Base-by-base conservation (phyloP, 2,113 vertebrate genomes). In the Myrmophylax atrothorax region DNA sequence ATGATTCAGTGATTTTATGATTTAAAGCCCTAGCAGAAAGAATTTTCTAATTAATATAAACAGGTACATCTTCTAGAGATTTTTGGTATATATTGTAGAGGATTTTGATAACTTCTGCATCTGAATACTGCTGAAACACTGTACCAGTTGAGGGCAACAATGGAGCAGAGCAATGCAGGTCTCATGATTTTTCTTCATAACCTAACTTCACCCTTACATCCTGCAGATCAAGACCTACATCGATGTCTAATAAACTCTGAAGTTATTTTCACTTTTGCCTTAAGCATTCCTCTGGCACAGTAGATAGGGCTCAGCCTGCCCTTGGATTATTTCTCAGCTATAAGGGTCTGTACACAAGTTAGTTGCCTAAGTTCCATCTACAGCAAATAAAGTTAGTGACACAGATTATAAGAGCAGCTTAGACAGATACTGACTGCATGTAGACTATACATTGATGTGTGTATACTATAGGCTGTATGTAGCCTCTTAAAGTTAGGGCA, bases 131-230 rank as follows among this genome's bases (percentile, higher is more conserved):
- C 10, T 40, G 8, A 76, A 90, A 74, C 42, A 26, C 16, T 26
- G 4, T 5, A 5, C 7, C 0, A 3, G 7, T 31, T n/a, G 29
- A 64, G 14, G 12, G 1, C 4, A 76, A 14, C 20, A 56, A 75
- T 2, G 6, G 16, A 73, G 14, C 12, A 68, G 29, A 68, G 6
- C 7, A 64, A 2, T 1, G 2, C 8, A 38, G 12, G 7, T 52
- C 12, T 19, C 38, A 24, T 0, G 0, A 6, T 14, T 59, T 92
- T 68, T 55, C 35, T 28, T 62, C 37, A 23, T 12, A 28, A 46
- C 14, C 13, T 14, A 25, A 19, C 18, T 13, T 20, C 35, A 33
- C 40, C 23, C 18, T 72, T 42, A 28, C 26, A 55, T 23, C 10
- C 12, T 46, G 15, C 4, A 55, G n/a, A 59, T 50, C 52, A 82